A percentile compares a stretch with the other conserved stretches of the same genome.
Evolutionary conservation across 2,888 invertebrate genomes (phyloP).

Genomic region (Dolichomitus sp.): DNA sequence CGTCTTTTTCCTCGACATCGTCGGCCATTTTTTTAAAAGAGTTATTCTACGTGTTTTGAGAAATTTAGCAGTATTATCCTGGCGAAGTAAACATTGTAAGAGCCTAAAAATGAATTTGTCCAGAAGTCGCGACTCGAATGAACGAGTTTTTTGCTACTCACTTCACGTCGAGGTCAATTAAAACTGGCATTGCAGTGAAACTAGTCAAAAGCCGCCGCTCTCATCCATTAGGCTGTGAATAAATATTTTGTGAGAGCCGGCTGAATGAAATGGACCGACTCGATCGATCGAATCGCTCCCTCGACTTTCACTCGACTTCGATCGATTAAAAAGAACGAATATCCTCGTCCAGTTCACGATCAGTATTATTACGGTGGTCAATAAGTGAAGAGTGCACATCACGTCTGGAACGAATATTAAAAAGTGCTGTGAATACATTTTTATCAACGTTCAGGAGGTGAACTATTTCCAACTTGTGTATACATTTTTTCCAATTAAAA

Average conservation of each 20-base stretch:
- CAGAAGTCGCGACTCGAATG: conserved; percentile 11
- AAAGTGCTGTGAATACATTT: neutral
- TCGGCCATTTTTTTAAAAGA: conserved; percentile 35
- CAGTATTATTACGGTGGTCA: neutral
- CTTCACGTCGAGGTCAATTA: conserved; percentile 28
- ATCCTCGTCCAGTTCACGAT: neutral
- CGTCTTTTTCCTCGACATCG: conserved; percentile 1
- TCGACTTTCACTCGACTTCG: no score
- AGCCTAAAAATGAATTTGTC: conserved; percentile 15
- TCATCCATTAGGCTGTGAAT: conserved; percentile 4
- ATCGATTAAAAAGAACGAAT: conserved; percentile 22
- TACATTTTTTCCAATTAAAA: no score
- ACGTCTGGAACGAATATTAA: neutral
- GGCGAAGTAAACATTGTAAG: neutral
- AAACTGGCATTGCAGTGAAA: conserved; percentile 31
- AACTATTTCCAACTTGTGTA: neutral
- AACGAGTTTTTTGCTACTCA: conserved; percentile 18
- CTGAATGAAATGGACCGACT: conserved; percentile 31
- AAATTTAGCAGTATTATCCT: conserved; percentile 26
- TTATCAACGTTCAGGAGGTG: neutral
- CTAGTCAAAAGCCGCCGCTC: conserved; percentile 9
- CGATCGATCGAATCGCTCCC: no score
- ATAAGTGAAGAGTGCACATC: neutral
- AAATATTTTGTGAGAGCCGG: conserved; percentile 18
- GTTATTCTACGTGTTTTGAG: conserved; percentile 5